Conservation (phyloP, 1,140 invertebrate genomes). For the Elymnias hypermnestra region DNA sequence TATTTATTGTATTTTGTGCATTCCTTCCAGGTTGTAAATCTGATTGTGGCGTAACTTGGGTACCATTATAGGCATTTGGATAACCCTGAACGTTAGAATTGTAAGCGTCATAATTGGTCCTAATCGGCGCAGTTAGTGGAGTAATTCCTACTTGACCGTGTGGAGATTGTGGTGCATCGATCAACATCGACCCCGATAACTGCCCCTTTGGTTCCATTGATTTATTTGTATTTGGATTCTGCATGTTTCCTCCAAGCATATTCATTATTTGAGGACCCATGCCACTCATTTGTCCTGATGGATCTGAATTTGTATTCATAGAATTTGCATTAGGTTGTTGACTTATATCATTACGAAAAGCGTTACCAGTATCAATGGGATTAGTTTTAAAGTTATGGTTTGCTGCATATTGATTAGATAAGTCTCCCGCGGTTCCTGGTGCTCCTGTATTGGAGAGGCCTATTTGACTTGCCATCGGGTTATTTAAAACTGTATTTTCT, state of each 20-base stretch:
- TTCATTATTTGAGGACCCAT: conserved; percentile 50
- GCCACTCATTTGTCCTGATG: conserved; percentile 19
- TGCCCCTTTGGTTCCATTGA: conserved; percentile 1
- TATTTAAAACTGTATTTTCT: conserved; percentile 49
- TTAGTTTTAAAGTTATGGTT: background rate
- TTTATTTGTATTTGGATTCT: conserved; percentile 7
- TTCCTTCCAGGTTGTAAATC: background rate
- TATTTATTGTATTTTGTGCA: conserved; percentile 2
- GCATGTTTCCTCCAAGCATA: conserved; percentile 32
- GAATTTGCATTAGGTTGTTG: background rate
- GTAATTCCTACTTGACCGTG: conserved; percentile 27
- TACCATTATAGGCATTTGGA: conserved; percentile 2
- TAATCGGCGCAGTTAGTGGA: conserved; percentile 17
- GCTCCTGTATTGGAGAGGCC: conserved; percentile 20
- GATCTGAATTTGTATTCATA: background rate
- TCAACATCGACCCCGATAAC: conserved; percentile 20
- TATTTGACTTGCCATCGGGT: conserved; percentile 37
- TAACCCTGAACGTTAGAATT: background rate
- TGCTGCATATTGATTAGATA: background rate
- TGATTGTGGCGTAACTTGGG: conserved; percentile 5
- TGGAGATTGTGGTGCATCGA: conserved; percentile 31
- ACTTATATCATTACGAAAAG: background rate
- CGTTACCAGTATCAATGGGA: background rate
- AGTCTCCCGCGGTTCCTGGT: conserved; percentile 1
- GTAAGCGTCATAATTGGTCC: conserved; percentile 6